Evolutionary conservation across 1,140 invertebrate species (phyloP).

Genomic region (Penaeus japonicus): DNA sequence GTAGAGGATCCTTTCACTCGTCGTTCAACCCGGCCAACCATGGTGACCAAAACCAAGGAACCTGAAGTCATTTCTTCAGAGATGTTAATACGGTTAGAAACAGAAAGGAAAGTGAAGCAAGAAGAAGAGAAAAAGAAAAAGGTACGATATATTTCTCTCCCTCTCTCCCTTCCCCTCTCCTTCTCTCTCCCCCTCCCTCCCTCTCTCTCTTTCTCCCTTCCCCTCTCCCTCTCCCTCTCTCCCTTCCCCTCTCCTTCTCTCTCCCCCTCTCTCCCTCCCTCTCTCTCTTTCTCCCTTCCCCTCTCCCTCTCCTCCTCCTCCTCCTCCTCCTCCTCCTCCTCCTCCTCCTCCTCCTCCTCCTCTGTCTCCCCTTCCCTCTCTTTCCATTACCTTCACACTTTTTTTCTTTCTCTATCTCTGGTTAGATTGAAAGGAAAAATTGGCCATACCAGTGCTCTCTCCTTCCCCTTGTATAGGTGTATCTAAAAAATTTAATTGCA

Average conservation of each 20-base stretch:
- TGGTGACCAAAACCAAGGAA: conserved; percentile 63
- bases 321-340: too few species aligned
- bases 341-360: too few species aligned
- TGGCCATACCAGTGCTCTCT: too few species aligned
- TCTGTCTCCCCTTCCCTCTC: too few species aligned
- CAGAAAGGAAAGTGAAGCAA: conserved; percentile 40
- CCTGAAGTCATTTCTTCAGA: conserved; percentile 57
- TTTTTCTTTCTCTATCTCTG: too few species aligned
- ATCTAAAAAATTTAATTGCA: neutral
- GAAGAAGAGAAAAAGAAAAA: conserved; percentile 48
- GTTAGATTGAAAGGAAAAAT: too few species aligned
- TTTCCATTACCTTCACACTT: too few species aligned
- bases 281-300: neutral
- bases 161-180: too few species aligned
- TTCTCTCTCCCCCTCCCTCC: too few species aligned
- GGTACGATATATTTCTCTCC: neutral
- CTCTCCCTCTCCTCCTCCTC: too few species aligned
- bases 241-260: neutral
- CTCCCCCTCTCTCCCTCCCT: conserved; percentile 8
- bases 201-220: too few species aligned
- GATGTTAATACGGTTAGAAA: conserved; percentile 53
- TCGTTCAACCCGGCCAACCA: conserved; percentile 83
- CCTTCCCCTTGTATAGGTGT: neutral
- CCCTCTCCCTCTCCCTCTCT: neutral
- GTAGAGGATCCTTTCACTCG: conserved; percentile 94